Base-by-base conservation (phyloP, 2,888 invertebrate genomes). In the Bembecia ichneumoniformis region DNA sequence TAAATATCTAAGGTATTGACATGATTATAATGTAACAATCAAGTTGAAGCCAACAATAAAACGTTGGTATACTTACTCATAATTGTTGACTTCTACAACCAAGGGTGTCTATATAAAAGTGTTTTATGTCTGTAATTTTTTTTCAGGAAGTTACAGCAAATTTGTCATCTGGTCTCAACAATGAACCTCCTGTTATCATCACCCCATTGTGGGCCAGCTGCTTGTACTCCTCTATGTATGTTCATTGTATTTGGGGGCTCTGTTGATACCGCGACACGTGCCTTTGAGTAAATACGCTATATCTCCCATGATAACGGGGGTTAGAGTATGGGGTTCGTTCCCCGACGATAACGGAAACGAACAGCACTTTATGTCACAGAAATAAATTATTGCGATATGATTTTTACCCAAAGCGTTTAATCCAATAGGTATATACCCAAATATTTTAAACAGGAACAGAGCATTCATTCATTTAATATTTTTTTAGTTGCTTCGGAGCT, bases 251-350 rank as follows among this genome's bases (percentile, higher is more conserved):
- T 59, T 54, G 47, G 58, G 61, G 57, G 58, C 52, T 40, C 28
- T 28, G 28, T 51, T 57, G 68, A 71, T 71, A 69, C 67, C 54
- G 51, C 16, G 48, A 53, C 67, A 60, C 60, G 62, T 60, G 61
- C 55, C 55, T 35, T 46, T 50, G 7, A 47, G 44, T 55, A 54
- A 61, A 56, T 52, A 58, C 13, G 40, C n/a, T n/a, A n/a, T 40
- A 40, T 13, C 14, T 40, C n/a, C 14, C 28, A 28, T 40, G 40
- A 40, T 40, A 40, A 40, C 40, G 40, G 14, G 40, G 40, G 40
- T 40, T 40, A 13, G 40, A 3, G 14, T 40, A 5, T 14, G 13
- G 40, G 40, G 14, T 40, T 40, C 40, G 40, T 13, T 40, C 14
- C 40, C 14, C 4, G 11, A 13, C 13, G 28, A 28, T 28, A 28